phyloP scores from a whole-genome alignment of 2,888 invertebrate species.

The Chaitophorus viminalis region DNA sequence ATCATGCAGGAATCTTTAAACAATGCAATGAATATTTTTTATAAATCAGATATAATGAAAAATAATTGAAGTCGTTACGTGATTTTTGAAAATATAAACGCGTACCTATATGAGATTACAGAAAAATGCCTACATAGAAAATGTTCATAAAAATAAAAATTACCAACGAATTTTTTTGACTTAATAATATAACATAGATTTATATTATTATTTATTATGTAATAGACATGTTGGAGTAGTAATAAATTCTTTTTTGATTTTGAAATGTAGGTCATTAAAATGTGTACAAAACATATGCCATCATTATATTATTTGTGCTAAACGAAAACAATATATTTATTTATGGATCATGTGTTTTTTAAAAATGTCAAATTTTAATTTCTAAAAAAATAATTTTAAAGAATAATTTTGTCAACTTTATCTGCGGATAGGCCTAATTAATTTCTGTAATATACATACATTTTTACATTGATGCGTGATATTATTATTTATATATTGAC shows the following conservation, averaged over 20 bases:
- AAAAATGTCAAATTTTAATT: background rate
- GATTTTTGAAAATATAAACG: background rate
- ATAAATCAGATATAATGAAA: background rate
- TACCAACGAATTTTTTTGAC: background rate
- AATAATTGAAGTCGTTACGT: background rate
- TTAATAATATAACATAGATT: background rate
- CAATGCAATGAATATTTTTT: background rate
- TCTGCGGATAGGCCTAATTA: background rate
- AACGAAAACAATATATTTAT: background rate
- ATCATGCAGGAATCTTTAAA: background rate
- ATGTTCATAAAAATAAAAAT: background rate
- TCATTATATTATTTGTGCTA: background rate
- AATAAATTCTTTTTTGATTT: background rate
- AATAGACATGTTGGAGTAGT: background rate
- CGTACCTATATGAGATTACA: background rate
- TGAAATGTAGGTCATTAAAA: slow-evolving; percentile 6
- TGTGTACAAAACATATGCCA: background rate
- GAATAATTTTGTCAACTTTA: background rate
- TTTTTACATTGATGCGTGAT: background rate
- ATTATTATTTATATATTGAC: background rate
- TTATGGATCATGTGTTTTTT: background rate
- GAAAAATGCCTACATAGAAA: background rate
- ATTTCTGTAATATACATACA: background rate
- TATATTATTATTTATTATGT: background rate
- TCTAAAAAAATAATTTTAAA: background rate